Evolutionary conservation across 2,113 vertebrate species (phyloP).

Genomic region (Anser brachyrhynchus): DNA sequence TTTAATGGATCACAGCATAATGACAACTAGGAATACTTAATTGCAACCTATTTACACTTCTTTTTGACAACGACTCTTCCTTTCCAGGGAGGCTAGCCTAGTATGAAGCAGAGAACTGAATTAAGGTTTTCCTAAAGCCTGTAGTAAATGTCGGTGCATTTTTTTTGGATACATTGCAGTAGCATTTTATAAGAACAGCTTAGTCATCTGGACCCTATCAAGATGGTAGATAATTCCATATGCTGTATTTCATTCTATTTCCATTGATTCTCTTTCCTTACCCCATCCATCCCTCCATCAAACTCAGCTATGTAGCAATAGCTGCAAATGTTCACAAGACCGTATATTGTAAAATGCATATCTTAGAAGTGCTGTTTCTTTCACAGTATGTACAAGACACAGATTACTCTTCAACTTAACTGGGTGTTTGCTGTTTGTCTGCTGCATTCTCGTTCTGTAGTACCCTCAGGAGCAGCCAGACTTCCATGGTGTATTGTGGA

Average conservation of each 20-base stretch:
- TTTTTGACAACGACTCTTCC: background rate
- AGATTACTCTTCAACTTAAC: background rate
- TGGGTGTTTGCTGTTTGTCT: background rate
- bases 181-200: constrained; percentile 1
- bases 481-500: background rate
- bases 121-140: background rate
- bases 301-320: background rate
- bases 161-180: background rate
- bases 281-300: background rate
- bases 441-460: background rate
- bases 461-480: background rate
- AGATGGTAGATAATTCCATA: background rate
- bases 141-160: background rate
- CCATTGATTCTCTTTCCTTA: background rate
- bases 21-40: background rate
- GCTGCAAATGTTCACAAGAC: background rate
- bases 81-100: background rate
- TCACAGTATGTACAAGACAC: fast-evolving
- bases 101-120: background rate
- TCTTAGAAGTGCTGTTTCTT: background rate
- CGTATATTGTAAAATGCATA: fast-evolving
- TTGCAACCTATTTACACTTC: background rate
- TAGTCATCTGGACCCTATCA: background rate
- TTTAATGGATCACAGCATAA: background rate
- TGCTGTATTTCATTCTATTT: background rate